Conservation (phyloP, 1,140 invertebrate species). For the Dinoponera quadriceps region DNA sequence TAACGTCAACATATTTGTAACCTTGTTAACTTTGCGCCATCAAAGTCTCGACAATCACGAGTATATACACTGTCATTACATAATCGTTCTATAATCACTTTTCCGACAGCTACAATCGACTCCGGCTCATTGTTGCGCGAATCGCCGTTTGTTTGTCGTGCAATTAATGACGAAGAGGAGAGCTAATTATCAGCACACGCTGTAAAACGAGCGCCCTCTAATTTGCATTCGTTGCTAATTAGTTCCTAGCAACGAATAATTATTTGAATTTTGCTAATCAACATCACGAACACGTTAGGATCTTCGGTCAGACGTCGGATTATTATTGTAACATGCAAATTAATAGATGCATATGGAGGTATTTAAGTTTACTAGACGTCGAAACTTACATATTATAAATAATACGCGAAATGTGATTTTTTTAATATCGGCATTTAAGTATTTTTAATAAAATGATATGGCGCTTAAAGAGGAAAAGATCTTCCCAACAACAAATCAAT, state of each 20-base stretch:
- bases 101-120: conserved; percentile 48
- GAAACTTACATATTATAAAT: too few relatives aligned
- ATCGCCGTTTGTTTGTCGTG: conserved; percentile 47
- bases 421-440: too few relatives aligned
- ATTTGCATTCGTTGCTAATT: conserved; percentile 67
- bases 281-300: conserved; percentile 5
- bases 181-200: conserved; percentile 64
- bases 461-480: not conserved
- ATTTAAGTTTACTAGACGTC: not conserved
- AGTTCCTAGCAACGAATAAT: conserved; percentile 59
- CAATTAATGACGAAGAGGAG: conserved; percentile 57
- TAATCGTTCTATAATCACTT: conserved; percentile 57
- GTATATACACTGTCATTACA: conserved; percentile 38
- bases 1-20: not conserved
- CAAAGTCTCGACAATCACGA: conserved; percentile 34
- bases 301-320: conserved; percentile 26
- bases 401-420: too few relatives aligned
- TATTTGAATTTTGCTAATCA: conserved; percentile 69
- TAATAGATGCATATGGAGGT: not conserved
- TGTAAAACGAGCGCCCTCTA: conserved; percentile 62
- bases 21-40: conserved; percentile 27
- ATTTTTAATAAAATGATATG: too few relatives aligned
- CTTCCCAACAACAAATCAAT: not conserved
- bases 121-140: conserved; percentile 11
- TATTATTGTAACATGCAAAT: conserved; percentile 6